These are phyloP conservation scores for Wiebesia pumilae DNA, from an alignment of 1,140 invertebrate genomes.

Conservation along the genomic window DNA sequence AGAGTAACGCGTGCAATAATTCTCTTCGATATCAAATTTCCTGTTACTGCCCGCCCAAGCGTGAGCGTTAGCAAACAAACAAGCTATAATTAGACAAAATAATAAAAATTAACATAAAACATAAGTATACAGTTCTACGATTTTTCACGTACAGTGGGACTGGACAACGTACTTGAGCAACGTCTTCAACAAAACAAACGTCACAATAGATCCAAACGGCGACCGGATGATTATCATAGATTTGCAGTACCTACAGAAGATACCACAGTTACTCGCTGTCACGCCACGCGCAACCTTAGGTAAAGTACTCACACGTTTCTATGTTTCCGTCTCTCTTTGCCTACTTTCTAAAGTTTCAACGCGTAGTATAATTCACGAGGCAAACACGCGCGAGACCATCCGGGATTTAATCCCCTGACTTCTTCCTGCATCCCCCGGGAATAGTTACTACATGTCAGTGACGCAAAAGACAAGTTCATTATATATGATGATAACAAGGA, in stretches of 20 bases:
- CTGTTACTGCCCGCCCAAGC: background rate
- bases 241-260: slow-evolving; percentile 78
- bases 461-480: background rate
- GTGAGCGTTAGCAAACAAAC: background rate
- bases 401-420: background rate
- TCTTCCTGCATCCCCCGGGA: background rate
- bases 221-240: slow-evolving; percentile 80
- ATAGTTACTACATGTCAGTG: background rate
- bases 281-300: slow-evolving; percentile 77
- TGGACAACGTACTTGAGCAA: slow-evolving; percentile 80
- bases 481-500: background rate
- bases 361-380: background rate
- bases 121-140: background rate
- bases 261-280: slow-evolving; percentile 74
- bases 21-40: background rate
- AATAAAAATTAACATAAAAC: background rate
- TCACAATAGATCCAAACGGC: slow-evolving; percentile 71
- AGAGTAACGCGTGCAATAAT: background rate
- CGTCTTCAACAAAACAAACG: slow-evolving; percentile 78
- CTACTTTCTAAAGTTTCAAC: background rate
- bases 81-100: background rate
- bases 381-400: background rate
- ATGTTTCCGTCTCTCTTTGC: background rate
- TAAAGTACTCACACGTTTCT: slow-evolving; percentile 59
- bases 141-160: slow-evolving; percentile 76